Evolutionary conservation across 2,113 vertebrate species (phyloP).

Genomic region (Callorhinus ursinus): DNA sequence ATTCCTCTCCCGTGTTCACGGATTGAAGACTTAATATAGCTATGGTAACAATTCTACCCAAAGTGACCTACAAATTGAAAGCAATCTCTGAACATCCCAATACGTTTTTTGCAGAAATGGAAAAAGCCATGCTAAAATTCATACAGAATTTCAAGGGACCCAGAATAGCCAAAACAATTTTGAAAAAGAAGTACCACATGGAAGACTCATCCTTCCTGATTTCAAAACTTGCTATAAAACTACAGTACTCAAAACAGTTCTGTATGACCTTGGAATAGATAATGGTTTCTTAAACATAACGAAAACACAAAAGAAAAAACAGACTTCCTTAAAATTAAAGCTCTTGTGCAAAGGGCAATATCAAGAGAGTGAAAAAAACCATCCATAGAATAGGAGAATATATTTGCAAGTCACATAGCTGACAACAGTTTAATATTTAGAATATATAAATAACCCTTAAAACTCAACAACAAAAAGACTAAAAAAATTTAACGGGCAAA

Average conservation of each 20-base stretch:
- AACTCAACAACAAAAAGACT: neutral
- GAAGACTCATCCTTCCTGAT: neutral
- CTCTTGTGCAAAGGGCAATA: neutral
- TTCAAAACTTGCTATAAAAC: neutral
- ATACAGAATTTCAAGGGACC: neutral
- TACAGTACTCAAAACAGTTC: neutral
- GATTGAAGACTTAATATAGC: too few relatives aligned
- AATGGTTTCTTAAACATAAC: neutral
- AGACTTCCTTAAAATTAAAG: neutral
- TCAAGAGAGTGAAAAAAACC: neutral
- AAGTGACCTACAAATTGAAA: too few relatives aligned
- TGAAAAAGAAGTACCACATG: neutral
- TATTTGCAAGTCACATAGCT: neutral
- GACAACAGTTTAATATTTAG: neutral
- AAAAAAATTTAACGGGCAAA: neutral
- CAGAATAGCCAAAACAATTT: neutral
- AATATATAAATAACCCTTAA: neutral
- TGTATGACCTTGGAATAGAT: neutral
- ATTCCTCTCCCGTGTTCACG: too few relatives aligned
- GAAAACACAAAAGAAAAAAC: neutral
- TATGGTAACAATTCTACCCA: too few relatives aligned
- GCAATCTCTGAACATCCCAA: too few relatives aligned
- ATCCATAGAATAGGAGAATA: neutral
- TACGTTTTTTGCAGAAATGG: too few relatives aligned
- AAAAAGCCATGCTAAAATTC: neutral